phyloP scores from a whole-genome alignment of 2,888 invertebrate genomes.

The Sericinus montela region DNA sequence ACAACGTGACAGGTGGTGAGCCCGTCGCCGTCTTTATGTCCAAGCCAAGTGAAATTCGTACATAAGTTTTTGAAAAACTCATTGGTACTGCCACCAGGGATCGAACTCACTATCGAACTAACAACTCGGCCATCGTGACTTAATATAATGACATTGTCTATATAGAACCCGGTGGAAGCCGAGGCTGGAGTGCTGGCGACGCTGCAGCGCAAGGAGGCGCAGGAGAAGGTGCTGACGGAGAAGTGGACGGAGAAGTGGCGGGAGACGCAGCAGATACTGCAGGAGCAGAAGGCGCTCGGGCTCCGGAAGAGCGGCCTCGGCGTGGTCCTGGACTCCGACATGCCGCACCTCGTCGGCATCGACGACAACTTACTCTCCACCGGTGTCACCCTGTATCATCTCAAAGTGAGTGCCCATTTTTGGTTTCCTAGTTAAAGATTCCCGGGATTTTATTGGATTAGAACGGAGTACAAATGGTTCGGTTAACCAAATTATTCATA shows the following conservation, averaged over 20 bases:
- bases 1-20: too few species aligned
- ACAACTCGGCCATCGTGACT: too few species aligned
- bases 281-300: constrained; percentile 92
- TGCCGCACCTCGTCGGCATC: constrained; percentile 95
- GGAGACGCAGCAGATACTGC: constrained; percentile 91
- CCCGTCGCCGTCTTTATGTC: too few species aligned
- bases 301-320: constrained; percentile 92
- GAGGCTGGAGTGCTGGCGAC: constrained; percentile 87
- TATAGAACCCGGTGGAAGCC: constrained; percentile 71
- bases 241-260: constrained; percentile 97
- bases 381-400: constrained; percentile 93
- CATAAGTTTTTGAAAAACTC: too few species aligned
- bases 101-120: too few species aligned
- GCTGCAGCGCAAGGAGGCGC: constrained; percentile 93
- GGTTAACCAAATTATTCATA: too few species aligned
- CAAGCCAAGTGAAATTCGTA: too few species aligned
- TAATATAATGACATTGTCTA: too few species aligned
- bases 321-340: constrained; percentile 92
- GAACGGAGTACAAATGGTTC: too few species aligned
- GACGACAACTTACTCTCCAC: constrained; percentile 94
- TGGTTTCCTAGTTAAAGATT: too few species aligned
- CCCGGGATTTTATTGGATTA: too few species aligned
- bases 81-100: too few species aligned
- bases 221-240: constrained; percentile 92
- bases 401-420: constrained; percentile 79